Percentiles rank a stretch among this genome's conserved stretches.
Evolutionary conservation across 1,140 invertebrate species (phyloP).

Genomic region (Drosophila yakuba): DNA sequence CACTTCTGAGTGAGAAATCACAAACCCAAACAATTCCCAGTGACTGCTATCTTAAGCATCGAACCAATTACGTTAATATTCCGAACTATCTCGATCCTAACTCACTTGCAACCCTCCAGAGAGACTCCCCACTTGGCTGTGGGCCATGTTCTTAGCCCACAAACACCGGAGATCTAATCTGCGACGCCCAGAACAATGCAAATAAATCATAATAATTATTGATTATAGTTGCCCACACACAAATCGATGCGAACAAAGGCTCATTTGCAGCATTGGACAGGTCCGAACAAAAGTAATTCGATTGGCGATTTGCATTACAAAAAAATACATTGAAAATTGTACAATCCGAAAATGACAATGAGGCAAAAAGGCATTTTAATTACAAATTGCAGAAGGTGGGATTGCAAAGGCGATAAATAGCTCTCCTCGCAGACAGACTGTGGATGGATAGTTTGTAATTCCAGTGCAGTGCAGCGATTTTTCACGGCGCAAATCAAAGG

Average conservation of each 20-base stretch:
- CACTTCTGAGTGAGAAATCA: not conserved
- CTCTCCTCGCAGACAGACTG: constrained; percentile 22
- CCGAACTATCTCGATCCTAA: not conserved
- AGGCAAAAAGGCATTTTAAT: constrained; percentile 65
- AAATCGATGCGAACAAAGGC: constrained; percentile 39
- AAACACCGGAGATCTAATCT: constrained; percentile 21
- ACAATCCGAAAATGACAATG: constrained; percentile 57
- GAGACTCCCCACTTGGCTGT: constrained; percentile 2
- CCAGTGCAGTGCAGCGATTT: constrained; percentile 52
- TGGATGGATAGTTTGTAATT: constrained; percentile 39
- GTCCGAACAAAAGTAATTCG: constrained; percentile 40
- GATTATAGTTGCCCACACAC: constrained; percentile 46
- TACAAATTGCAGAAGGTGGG: constrained; percentile 38
- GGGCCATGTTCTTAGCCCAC: constrained; percentile 15
- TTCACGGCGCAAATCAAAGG: constrained; percentile 74
- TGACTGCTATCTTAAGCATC: not conserved
- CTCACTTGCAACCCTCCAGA: not conserved
- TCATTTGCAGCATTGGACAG: constrained; percentile 33
- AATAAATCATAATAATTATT: constrained; percentile 55
- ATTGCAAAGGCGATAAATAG: constrained; percentile 42
- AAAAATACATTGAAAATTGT: constrained; percentile 46
- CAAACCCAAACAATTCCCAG: too few species aligned
- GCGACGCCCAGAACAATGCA: constrained; percentile 35
- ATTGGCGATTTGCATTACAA: constrained; percentile 51
- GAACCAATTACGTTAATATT: constrained; percentile 8